Percentiles rank a stretch among this genome's conserved stretches.
Conservation (phyloP, 2,888 invertebrate species). For the Magallana nippona region DNA sequence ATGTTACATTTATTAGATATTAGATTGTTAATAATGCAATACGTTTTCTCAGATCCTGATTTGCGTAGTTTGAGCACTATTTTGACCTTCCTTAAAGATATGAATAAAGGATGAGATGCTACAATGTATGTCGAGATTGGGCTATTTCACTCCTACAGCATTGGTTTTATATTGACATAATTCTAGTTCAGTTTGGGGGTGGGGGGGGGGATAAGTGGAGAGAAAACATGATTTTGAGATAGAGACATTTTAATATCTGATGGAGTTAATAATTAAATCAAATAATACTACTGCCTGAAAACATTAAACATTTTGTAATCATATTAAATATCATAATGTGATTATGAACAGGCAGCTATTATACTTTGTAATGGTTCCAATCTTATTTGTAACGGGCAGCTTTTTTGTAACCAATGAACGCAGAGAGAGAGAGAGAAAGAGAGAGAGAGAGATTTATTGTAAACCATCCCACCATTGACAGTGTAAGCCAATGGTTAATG, state of each 20-base stretch:
- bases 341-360: background rate
- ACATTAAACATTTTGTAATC: background rate
- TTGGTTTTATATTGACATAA: slow-evolving; percentile 3
- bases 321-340: slow-evolving; percentile 30
- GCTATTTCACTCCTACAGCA: background rate
- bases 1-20: no score
- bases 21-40: no score
- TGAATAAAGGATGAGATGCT: background rate
- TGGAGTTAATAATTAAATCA: background rate
- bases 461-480: background rate
- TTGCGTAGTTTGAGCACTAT: background rate
- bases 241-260: background rate
- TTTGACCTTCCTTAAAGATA: background rate
- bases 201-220: background rate
- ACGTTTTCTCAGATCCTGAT: background rate
- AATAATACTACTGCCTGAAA: background rate
- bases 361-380: no score
- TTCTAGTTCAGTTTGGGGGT: background rate
- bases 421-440: background rate
- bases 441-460: background rate
- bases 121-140: background rate
- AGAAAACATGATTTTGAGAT: slow-evolving; percentile 1
- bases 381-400: no score
- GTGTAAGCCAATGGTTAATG: slow-evolving; percentile 5
- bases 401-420: no score